phyloP scores from a whole-genome alignment of 2,888 invertebrate genomes.

The Tanypteryx hageni region DNA sequence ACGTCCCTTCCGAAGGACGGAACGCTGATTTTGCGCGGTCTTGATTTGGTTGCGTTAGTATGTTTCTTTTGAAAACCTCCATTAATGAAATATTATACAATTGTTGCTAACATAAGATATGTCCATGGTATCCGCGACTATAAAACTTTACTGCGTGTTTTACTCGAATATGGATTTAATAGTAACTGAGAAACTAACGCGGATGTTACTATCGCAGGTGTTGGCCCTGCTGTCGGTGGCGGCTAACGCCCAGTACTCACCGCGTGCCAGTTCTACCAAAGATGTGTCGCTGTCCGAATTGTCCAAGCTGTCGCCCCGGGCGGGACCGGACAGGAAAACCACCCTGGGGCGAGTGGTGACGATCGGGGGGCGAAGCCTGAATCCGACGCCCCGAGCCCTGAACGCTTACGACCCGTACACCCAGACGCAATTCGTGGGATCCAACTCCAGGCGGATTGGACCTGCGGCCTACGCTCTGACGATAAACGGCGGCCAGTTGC shows the following conservation, averaged over 20 bases:
- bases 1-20: too few species aligned
- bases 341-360: background rate
- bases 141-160: too few species aligned
- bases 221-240: background rate
- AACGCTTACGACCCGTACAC: background rate
- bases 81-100: too few species aligned
- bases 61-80: too few species aligned
- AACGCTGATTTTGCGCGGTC: too few species aligned
- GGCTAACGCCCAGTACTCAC: slow-evolving; percentile 14
- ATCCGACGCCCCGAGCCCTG: background rate
- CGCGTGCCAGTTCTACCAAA: background rate
- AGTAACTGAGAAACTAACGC: too few species aligned
- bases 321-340: slow-evolving; percentile 38
- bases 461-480: background rate
- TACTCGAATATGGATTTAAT: too few species aligned
- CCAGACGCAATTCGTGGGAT: background rate
- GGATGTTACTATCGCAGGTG: background rate
- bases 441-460: too few species aligned
- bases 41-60: too few species aligned
- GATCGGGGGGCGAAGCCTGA: background rate
- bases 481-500: background rate
- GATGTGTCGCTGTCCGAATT: slow-evolving; percentile 31
- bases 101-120: too few species aligned
- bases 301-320: slow-evolving; percentile 37
- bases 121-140: too few species aligned